Conservation (phyloP, 2,888 invertebrate genomes). For the Caenorhabditis becei region DNA sequence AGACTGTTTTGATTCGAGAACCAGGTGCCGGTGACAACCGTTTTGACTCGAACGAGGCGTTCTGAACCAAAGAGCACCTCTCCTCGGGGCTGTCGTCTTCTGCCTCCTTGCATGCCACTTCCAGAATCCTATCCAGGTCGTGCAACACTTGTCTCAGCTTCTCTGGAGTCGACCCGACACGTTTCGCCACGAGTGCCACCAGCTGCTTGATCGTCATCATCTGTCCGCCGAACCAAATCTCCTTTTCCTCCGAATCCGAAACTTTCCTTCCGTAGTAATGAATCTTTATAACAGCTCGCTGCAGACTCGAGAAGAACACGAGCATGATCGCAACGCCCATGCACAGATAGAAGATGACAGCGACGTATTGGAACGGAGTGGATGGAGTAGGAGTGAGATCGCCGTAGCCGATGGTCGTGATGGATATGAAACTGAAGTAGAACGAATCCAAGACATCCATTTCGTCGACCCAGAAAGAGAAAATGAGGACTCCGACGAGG, state of each 20-base stretch:
- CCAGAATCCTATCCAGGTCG: constrained; percentile 71
- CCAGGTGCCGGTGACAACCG: constrained; percentile 8
- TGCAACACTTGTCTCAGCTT: constrained; percentile 67
- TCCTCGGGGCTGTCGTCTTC: constrained; percentile 35
- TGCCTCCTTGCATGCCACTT: constrained; percentile 62
- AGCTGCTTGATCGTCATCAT: constrained; percentile 73
- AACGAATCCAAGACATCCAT: constrained; percentile 70
- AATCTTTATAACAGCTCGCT: constrained; percentile 69
- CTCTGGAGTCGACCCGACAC: constrained; percentile 69
- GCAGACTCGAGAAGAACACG: constrained; percentile 69
- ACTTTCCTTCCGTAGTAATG: constrained; percentile 66
- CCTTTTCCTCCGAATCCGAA: constrained; percentile 69
- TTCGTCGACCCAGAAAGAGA: constrained; percentile 70
- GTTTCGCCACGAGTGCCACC: constrained; percentile 69
- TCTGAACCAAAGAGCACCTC: background rate
- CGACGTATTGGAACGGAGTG: constrained; percentile 62
- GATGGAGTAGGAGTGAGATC: constrained; percentile 71
- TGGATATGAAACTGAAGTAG: constrained; percentile 78
- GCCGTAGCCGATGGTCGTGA: constrained; percentile 78
- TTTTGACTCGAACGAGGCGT: background rate
- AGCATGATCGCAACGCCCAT: constrained; percentile 71
- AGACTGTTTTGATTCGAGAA: constrained; percentile 30
- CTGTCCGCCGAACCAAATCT: constrained; percentile 75
- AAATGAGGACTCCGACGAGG: constrained; percentile 71
- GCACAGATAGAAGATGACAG: constrained; percentile 70